phyloP scores from a whole-genome alignment of 2,797 vertebrate genomes.

The Sebastes nivosus region DNA sequence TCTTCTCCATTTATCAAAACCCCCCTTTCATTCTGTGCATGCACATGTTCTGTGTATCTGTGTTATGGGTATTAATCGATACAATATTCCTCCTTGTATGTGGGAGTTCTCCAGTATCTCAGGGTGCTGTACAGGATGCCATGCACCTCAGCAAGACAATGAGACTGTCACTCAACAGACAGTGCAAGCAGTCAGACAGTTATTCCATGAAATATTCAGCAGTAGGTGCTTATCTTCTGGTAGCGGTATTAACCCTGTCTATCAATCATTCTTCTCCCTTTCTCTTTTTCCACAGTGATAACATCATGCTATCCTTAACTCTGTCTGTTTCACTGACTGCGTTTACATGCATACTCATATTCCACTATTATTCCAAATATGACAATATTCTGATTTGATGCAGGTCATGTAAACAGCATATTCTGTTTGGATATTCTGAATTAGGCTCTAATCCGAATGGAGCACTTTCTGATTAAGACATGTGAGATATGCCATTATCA shows the following conservation, averaged over 20 bases:
- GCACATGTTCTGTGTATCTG: neutral
- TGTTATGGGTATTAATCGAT: neutral
- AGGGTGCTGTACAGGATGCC: neutral
- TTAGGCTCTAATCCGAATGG: no score
- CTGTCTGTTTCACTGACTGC: neutral
- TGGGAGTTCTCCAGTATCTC: conserved; percentile 2
- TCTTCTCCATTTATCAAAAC: neutral
- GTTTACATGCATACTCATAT: no score
- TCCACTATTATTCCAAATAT: no score
- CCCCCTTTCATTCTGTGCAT: neutral
- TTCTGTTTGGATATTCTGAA: no score
- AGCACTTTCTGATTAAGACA: no score
- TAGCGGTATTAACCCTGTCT: conserved; percentile 43
- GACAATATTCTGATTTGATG: no score
- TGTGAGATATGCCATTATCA: no score
- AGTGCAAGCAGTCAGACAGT: conserved; percentile 45
- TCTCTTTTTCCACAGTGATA: conserved; percentile 12
- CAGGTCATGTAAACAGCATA: no score
- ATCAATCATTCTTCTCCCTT: conserved; percentile 27
- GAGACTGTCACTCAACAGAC: conserved; percentile 49
- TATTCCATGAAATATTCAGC: conserved; percentile 79
- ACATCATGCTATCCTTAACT: neutral
- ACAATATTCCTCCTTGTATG: neutral
- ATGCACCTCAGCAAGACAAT: conserved; percentile 36
- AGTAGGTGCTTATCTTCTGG: conserved; percentile 65